Base-by-base conservation (phyloP, 2,797 vertebrate species). In the Pseudopleuronectes americanus region DNA sequence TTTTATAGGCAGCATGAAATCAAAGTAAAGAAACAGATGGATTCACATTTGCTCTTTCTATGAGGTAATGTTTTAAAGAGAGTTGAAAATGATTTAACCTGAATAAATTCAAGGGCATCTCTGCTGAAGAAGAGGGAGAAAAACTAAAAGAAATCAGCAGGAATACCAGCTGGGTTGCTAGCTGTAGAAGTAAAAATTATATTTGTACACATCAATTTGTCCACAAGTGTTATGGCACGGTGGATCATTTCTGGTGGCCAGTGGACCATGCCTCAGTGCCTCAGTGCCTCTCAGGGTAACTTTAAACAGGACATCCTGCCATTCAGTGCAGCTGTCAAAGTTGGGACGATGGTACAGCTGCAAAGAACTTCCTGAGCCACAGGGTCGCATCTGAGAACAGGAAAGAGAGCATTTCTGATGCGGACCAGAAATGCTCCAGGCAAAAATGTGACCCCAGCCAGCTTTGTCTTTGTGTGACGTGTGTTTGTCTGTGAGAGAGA, bases 281-380 rank as follows among this genome's bases (percentile, higher is more conserved):
- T 74, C 77, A 79, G 70, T 87, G 87, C 81, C 90, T 74, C 74
- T 55, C 71, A 43, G 79, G 81, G 19, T 76, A 90, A 79, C 86
- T 71, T 45, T 68, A 84, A 92, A 94, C 95, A 96, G 96, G 96
- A 97, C 95, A 96, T 97, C 95, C 95, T 95, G 93, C 95, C 93
- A 96, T 97, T 96, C 93, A 96, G 83, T 31, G 78, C 85, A 79
- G 88, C 90, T 93, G 93, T 95, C 93, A 94, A 94, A 95, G 94
- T 92, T 93, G 93, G 92, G 88, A 89, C 64, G 75, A 74, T 60
- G 67, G 57, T 10, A 68, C 96, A 96, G 95, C 95, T 96, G 96
- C 89, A 92, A 92, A 92, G 83, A 84, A 64, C 71, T 90, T 95
- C 94, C 95, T 93, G 71, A 92, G 85, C 89, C 77, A 79, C 6